Percentiles rank a stretch among this genome's conserved stretches.
Conservation (phyloP, 1,140 invertebrate genomes). For the Brachionus paranguensis region DNA sequence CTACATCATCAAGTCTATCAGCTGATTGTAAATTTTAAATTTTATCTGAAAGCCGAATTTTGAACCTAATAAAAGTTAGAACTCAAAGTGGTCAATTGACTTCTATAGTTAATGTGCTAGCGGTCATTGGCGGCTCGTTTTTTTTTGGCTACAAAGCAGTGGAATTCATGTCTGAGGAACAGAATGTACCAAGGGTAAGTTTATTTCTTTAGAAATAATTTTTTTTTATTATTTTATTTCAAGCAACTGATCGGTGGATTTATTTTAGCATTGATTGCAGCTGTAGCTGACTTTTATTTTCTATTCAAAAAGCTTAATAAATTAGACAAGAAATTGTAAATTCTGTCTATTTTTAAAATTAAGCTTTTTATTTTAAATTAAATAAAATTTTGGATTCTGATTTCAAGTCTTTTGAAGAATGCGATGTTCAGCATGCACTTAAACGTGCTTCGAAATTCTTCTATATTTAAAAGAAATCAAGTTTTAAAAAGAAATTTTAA, state of each 20-base stretch:
- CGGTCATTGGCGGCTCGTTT: constrained; percentile 5
- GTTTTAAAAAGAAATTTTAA: not conserved
- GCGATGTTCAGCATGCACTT: not conserved
- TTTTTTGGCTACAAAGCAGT: constrained; percentile 39
- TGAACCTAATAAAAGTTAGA: not conserved
- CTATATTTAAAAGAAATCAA: not conserved
- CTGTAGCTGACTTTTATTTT: constrained; percentile 37
- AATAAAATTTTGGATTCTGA: not conserved
- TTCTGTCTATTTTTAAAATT: not conserved
- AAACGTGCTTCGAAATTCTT: not conserved
- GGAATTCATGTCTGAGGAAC: not conserved
- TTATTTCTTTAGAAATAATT: not conserved
- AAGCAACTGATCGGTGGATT: constrained; percentile 32
- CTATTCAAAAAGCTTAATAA: constrained; percentile 21
- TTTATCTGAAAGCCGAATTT: not conserved
- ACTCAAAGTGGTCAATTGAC: constrained; percentile 6
- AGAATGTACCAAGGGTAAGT: not conserved
- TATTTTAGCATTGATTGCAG: constrained; percentile 6
- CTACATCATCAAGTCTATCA: not conserved
- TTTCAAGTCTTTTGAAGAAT: no score
- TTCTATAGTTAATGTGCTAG: constrained; percentile 11
- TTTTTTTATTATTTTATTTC: not conserved
- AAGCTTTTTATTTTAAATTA: not conserved
- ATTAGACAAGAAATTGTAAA: not conserved
- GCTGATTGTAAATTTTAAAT: constrained; percentile 13